phyloP scores from a whole-genome alignment of 2,888 invertebrate species.

The Cynaeus angustus region DNA sequence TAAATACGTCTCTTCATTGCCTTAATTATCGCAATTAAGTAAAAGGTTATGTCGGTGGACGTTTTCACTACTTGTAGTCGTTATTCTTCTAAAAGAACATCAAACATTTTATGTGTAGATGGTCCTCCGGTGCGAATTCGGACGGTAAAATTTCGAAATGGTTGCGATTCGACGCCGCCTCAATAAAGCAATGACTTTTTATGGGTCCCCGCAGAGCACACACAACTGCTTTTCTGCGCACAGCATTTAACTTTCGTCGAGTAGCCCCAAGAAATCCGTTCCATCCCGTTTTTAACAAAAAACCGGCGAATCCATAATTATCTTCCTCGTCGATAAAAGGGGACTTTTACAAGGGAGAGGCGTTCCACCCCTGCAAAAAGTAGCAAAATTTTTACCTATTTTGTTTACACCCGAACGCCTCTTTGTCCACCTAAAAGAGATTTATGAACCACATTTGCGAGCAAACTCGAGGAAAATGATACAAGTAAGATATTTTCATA shows the following conservation, averaged over 20 bases:
- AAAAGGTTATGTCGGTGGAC: conserved; percentile 1
- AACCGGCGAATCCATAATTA: conserved; percentile 42
- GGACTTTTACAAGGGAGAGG: conserved; percentile 28
- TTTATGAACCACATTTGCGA: conserved; percentile 44
- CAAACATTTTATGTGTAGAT: conserved; percentile 40
- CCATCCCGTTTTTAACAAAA: conserved; percentile 47
- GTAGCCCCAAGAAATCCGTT: conserved; percentile 53
- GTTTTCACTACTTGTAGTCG: conserved; percentile 13
- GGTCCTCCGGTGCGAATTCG: conserved; percentile 43
- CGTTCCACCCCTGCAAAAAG: conserved; percentile 18
- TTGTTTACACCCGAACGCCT: conserved; percentile 41
- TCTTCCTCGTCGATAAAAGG: conserved; percentile 26
- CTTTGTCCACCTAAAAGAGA: conserved; percentile 45
- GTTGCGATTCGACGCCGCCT: conserved; percentile 54
- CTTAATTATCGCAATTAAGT: conserved; percentile 40
- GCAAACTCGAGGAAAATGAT: conserved; percentile 19
- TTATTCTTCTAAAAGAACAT: conserved; percentile 34
- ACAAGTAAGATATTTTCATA: conserved; percentile 34
- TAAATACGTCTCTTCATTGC: conserved; percentile 37
- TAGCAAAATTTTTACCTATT: conserved; percentile 41
- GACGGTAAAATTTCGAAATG: conserved; percentile 50
- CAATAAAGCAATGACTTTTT: conserved; percentile 63
- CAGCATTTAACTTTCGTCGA: conserved; percentile 49
- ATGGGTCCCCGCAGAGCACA: conserved; percentile 58
- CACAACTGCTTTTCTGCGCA: conserved; percentile 54